A percentile compares a stretch with the other conserved stretches of the same genome.
These are phyloP conservation scores for Aphelinus certus DNA, from an alignment of 1,140 invertebrate genomes.

Conservation along the genomic window DNA sequence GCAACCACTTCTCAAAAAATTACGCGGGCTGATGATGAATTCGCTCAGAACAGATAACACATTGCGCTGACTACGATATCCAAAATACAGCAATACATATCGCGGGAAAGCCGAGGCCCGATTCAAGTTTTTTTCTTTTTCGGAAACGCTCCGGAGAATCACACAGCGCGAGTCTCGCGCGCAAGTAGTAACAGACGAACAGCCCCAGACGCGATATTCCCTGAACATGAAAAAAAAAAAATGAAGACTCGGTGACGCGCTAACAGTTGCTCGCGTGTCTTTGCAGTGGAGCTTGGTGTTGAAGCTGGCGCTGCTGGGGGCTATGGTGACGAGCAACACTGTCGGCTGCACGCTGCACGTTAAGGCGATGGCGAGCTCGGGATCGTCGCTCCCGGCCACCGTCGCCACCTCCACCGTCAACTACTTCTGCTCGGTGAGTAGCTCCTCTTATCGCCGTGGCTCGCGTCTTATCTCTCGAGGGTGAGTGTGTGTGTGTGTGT, in stretches of 20 bases:
- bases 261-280: background rate
- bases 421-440: slow-evolving; percentile 72
- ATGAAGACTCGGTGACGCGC: background rate
- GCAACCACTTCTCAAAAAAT: too few species aligned
- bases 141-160: too few species aligned
- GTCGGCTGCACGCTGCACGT: slow-evolving; percentile 71
- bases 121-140: too few species aligned
- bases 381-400: slow-evolving; percentile 70
- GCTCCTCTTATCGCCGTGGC: background rate
- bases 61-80: too few species aligned
- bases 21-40: too few species aligned
- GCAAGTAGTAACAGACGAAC: too few species aligned
- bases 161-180: too few species aligned
- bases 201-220: too few species aligned
- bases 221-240: background rate
- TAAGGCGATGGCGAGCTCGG: slow-evolving; percentile 67
- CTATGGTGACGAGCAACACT: slow-evolving; percentile 70
- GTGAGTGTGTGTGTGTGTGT: too few species aligned
- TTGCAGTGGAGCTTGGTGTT: slow-evolving; percentile 45
- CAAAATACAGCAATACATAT: too few species aligned
- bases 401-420: slow-evolving; percentile 71
- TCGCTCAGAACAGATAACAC: too few species aligned
- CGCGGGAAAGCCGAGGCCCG: too few species aligned
- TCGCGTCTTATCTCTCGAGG: slow-evolving; percentile 2
- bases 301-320: slow-evolving; percentile 59